Conservation (phyloP, 2,113 vertebrate species). For the Nanorana parkeri region DNA sequence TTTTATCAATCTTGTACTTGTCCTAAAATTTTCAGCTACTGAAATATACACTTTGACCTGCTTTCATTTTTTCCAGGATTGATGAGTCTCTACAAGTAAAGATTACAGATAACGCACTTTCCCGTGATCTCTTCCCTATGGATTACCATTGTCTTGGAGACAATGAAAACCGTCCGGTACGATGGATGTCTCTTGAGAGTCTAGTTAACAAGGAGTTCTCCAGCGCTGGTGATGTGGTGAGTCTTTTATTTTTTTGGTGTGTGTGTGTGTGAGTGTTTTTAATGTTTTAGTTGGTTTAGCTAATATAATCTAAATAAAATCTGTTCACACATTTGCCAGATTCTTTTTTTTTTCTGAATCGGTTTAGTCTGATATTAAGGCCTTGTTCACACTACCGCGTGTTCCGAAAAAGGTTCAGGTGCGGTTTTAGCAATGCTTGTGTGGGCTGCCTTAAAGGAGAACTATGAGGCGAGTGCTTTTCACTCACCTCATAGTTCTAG, state of each 20-base stretch:
- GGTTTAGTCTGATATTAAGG: background rate
- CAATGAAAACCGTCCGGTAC: conserved; percentile 95
- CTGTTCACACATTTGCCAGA: no score
- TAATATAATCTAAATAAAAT: background rate
- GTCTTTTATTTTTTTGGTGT: conserved; percentile 58
- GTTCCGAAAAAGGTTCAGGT: no score
- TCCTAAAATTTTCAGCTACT: no score
- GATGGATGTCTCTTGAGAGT: conserved; percentile 98
- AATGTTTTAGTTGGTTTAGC: background rate
- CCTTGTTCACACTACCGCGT: no score
- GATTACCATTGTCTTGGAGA: conserved; percentile 98
- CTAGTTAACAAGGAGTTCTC: conserved; percentile 97
- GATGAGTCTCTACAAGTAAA: conserved; percentile 98
- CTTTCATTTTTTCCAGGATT: conserved; percentile 75
- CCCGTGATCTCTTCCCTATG: conserved; percentile 98
- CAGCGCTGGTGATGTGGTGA: conserved; percentile 96
- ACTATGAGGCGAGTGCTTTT: no score
- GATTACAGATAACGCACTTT: conserved; percentile 96
- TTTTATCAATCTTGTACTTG: no score
- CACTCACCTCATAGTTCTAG: no score
- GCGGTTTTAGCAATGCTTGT: no score
- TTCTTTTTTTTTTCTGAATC: background rate
- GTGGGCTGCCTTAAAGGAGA: no score
- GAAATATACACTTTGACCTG: background rate
- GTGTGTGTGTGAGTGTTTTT: background rate